A percentile compares a stretch with the other conserved stretches of the same genome.
phyloP scores from a whole-genome alignment of 2,113 vertebrate species.

The Zosterops lateralis region DNA sequence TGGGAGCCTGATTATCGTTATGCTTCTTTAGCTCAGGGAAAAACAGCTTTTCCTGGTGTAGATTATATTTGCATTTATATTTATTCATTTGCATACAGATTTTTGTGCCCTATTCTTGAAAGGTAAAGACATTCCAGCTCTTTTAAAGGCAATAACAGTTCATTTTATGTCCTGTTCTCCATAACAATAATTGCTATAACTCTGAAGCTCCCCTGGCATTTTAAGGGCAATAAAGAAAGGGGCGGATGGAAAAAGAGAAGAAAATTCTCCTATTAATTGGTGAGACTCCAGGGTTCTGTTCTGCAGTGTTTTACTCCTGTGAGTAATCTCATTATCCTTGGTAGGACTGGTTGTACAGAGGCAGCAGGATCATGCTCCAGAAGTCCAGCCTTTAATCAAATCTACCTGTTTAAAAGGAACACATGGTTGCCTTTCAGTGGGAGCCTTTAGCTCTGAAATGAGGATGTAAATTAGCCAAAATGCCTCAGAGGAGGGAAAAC shows the following conservation, averaged over 20 bases:
- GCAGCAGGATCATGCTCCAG: constrained; percentile 10
- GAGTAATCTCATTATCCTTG: constrained; percentile 53
- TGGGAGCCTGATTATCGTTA: constrained; percentile 24
- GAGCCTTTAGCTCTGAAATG: neutral
- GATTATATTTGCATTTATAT: constrained; percentile 68
- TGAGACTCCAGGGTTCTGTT: constrained; percentile 29
- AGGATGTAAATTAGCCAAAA: constrained; percentile 57
- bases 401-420: constrained; percentile 48
- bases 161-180: constrained; percentile 75
- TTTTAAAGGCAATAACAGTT: constrained; percentile 75
- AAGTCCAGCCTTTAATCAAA: constrained; percentile 59
- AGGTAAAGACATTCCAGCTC: constrained; percentile 71
- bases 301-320: constrained; percentile 15
- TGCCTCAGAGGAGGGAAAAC: constrained; percentile 37
- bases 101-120: constrained; percentile 62
- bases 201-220: constrained; percentile 71
- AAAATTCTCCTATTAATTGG: constrained; percentile 47
- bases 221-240: constrained; percentile 71
- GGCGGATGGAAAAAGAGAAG: constrained; percentile 11
- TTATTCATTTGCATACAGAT: constrained; percentile 66
- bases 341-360: constrained; percentile 7
- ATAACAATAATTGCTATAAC: constrained; percentile 74
- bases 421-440: constrained; percentile 38
- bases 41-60: constrained; percentile 50
- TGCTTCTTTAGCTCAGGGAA: constrained; percentile 63